These are phyloP conservation scores for Bruchidius siliquastri DNA, from an alignment of 2,888 invertebrate genomes.

Conservation along the genomic window DNA sequence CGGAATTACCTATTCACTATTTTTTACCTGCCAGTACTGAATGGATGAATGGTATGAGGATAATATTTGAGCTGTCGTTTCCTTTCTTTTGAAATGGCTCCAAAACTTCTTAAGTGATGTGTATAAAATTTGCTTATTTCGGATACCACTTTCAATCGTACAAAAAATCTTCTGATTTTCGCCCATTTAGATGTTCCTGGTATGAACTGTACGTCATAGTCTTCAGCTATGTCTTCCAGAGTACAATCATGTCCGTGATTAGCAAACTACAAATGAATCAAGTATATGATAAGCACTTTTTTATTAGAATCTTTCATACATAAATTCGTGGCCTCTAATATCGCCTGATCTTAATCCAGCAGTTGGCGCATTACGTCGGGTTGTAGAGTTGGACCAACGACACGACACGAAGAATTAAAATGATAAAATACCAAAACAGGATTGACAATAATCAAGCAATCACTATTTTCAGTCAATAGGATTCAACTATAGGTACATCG, in stretches of 20 bases:
- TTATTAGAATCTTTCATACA: no score
- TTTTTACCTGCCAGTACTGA: slow-evolving; percentile 31
- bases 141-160: slow-evolving; percentile 26
- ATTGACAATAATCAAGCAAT: no score
- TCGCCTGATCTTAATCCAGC: no score
- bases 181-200: slow-evolving; percentile 14
- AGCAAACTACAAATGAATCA: slow-evolving; percentile 20
- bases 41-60: slow-evolving; percentile 33
- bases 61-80: slow-evolving; percentile 31
- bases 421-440: no score
- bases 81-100: slow-evolving; percentile 33
- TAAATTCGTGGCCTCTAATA: no score
- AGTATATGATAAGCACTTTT: not conserved
- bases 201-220: slow-evolving; percentile 22
- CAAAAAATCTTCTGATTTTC: slow-evolving; percentile 22
- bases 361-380: no score
- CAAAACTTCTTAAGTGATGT: slow-evolving; percentile 34
- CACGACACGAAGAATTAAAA: no score
- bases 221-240: slow-evolving; percentile 24
- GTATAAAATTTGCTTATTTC: slow-evolving; percentile 32
- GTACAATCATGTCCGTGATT: slow-evolving; percentile 31
- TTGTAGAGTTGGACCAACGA: no score
- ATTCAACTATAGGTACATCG: no score
- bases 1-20: no score
- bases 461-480: no score